Evolutionary conservation across 2,113 vertebrate species (phyloP).

Genomic region (Stomatorhinus ivindoensis): DNA sequence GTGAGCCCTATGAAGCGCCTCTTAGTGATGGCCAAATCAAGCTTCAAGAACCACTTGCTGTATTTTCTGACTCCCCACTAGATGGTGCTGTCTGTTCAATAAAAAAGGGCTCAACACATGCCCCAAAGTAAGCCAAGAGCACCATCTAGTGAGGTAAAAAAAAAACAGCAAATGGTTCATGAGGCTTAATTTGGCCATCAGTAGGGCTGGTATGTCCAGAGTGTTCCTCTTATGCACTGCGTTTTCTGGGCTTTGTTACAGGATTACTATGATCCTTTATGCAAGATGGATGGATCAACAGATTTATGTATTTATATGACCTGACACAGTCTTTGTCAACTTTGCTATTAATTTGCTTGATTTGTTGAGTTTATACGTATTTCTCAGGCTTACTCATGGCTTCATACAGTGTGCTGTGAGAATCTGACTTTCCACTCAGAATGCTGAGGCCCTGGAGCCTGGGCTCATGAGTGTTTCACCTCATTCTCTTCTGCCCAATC

Average conservation of each 20-base stretch:
- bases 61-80: neutral
- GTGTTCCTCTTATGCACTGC: neutral
- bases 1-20: neutral
- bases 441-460: neutral
- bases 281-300: neutral
- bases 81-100: neutral
- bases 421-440: neutral
- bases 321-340: neutral
- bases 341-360: neutral
- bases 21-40: neutral
- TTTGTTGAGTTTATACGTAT: neutral
- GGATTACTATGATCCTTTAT: neutral
- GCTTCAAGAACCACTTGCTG: neutral
- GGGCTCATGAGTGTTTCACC: neutral
- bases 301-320: neutral
- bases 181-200: neutral
- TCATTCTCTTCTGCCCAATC: conserved; percentile 8
- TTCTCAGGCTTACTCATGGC: neutral
- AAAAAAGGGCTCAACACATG: neutral
- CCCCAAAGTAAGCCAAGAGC: neutral
- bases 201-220: neutral
- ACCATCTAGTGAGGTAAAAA: neutral
- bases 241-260: neutral
- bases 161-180: neutral
- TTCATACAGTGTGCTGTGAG: neutral